phyloP scores from a whole-genome alignment of 1,140 invertebrate genomes.

The Neuroterus valhalla region DNA sequence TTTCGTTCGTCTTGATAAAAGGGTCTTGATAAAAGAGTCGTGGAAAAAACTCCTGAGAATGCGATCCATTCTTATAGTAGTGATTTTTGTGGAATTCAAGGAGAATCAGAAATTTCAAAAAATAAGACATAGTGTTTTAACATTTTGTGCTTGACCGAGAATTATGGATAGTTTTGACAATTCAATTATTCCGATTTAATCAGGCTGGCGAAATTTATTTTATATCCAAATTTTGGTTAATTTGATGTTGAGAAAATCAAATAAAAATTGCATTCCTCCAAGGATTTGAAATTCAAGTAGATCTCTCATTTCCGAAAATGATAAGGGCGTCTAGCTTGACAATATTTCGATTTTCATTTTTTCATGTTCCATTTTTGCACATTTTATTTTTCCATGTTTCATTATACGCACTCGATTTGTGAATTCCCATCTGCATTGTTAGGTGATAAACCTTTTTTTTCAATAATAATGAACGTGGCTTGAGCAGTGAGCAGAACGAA shows the following conservation, averaged over 20 bases:
- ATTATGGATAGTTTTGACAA: too few relatives aligned
- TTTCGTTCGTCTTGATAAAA: slow-evolving; percentile 13
- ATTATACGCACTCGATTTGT: background rate
- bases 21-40: too few relatives aligned
- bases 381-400: background rate
- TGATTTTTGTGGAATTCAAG: background rate
- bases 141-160: too few relatives aligned
- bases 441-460: slow-evolving; percentile 4
- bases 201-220: too few relatives aligned
- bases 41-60: background rate
- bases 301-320: too few relatives aligned
- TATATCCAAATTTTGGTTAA: too few relatives aligned
- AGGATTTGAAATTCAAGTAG: too few relatives aligned
- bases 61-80: background rate
- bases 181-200: too few relatives aligned
- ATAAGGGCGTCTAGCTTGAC: too few relatives aligned
- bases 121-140: too few relatives aligned
- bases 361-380: background rate
- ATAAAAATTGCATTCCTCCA: background rate
- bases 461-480: background rate
- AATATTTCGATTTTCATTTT: background rate
- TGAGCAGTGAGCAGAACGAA: slow-evolving; percentile 2
- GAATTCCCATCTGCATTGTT: background rate
- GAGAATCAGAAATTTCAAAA: background rate
- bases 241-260: background rate